A percentile compares a stretch with the other conserved stretches of the same genome.
Evolutionary conservation across 2,888 invertebrate species (phyloP).

Genomic region (Apamea crenata): DNA sequence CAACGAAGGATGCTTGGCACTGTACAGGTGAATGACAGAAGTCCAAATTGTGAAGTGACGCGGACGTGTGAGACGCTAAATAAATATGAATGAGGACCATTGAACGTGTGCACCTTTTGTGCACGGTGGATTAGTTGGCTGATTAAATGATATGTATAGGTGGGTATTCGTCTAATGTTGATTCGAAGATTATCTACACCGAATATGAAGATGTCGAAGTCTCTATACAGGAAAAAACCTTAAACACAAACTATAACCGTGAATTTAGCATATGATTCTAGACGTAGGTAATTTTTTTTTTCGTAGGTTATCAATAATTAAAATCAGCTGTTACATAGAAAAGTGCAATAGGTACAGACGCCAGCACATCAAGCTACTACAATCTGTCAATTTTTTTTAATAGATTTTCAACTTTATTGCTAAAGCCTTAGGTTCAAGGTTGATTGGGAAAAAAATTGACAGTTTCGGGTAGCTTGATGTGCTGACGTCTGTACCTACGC

Average conservation of each 20-base stretch:
- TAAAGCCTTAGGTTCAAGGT: too few relatives aligned
- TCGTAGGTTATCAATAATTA: background rate
- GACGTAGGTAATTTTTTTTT: background rate
- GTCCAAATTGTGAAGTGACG: slow-evolving; percentile 23
- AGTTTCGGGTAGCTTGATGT: too few relatives aligned
- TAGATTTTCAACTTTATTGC: too few relatives aligned
- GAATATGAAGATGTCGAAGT: background rate
- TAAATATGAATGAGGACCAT: slow-evolving; percentile 38
- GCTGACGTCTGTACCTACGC: background rate
- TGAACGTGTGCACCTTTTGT: slow-evolving; percentile 15
- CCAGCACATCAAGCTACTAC: too few relatives aligned
- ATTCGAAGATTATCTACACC: background rate
- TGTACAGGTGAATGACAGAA: slow-evolving; percentile 53
- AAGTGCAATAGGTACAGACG: too few relatives aligned
- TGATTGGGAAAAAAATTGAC: too few relatives aligned
- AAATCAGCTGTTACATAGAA: background rate
- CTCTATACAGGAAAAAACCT: background rate
- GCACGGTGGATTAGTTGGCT: background rate
- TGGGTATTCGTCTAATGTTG: background rate
- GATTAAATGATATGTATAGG: background rate
- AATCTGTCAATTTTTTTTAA: too few relatives aligned
- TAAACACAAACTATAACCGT: background rate
- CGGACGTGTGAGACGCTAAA: slow-evolving; percentile 7
- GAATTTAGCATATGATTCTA: background rate
- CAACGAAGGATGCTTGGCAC: slow-evolving; percentile 48